These are phyloP conservation scores for Gerosis bhagava DNA, from an alignment of 2,888 invertebrate genomes.

Conservation along the genomic window DNA sequence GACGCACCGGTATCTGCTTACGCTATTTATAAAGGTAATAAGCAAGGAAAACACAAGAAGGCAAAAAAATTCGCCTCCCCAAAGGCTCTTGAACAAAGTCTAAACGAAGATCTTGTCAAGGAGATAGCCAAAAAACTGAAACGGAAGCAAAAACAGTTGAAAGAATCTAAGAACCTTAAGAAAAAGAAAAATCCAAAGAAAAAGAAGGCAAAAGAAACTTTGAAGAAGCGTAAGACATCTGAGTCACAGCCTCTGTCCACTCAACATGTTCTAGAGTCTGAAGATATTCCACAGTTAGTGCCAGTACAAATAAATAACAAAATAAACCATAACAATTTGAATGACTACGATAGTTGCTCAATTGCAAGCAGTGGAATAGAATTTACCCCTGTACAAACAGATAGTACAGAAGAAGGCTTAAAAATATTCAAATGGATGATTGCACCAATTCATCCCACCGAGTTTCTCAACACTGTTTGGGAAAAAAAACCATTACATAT, in stretches of 20 bases:
- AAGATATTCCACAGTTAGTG: conserved; percentile 49
- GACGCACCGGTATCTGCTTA: conserved; percentile 68
- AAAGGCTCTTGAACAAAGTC: conserved; percentile 35
- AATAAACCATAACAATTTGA: conserved; percentile 1
- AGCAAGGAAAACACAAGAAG: conserved; percentile 46
- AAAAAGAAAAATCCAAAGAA: conserved; percentile 59
- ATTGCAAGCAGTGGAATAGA: conserved; percentile 52
- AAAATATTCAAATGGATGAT: conserved; percentile 89
- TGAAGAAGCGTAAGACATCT: conserved; percentile 22
- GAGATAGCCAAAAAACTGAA: conserved; percentile 55
- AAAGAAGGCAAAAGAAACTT: conserved; percentile 44
- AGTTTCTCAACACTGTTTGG: conserved; percentile 89
- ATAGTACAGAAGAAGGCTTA: conserved; percentile 83
- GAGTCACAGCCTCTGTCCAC: no score
- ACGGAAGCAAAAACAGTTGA: conserved; percentile 48
- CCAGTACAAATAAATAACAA: conserved; percentile 26
- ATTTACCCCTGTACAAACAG: conserved; percentile 62
- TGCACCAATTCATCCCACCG: conserved; percentile 82
- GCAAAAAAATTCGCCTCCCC: conserved; percentile 28
- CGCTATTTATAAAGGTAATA: conserved; percentile 59
- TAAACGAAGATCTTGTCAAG: conserved; percentile 42
- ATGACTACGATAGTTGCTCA: conserved; percentile 34
- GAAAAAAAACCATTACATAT: conserved; percentile 91
- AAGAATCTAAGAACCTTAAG: conserved; percentile 48
- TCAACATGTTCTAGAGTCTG: conserved; percentile 34